Evolutionary conservation across 2,113 vertebrate species (phyloP).

Genomic region (Mesocricetus auratus): DNA sequence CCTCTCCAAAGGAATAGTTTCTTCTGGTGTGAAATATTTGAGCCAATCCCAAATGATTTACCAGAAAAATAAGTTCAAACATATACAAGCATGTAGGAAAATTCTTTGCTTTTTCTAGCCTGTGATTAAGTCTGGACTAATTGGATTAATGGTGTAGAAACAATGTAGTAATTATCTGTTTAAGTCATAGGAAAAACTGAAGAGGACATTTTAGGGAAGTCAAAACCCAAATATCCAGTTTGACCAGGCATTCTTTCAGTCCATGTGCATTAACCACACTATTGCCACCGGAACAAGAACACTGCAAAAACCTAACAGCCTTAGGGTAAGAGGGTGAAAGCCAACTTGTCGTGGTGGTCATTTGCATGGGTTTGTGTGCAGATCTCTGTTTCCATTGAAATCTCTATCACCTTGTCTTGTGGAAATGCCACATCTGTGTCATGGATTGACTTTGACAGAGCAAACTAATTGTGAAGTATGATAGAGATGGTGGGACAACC

Average conservation of each 20-base stretch:
- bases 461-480: background rate
- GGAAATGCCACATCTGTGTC: background rate
- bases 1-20: constrained; percentile 2
- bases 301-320: background rate
- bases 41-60: constrained; percentile 11
- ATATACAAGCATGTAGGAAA: background rate
- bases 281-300: background rate
- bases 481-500: background rate
- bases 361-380: background rate
- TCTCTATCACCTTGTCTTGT: background rate
- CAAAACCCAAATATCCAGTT: constrained; percentile 13
- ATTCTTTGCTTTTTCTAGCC: constrained; percentile 20
- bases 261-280: background rate
- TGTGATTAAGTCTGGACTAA: constrained; percentile 42
- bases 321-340: background rate
- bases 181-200: background rate
- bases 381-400: background rate
- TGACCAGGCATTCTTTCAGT: background rate
- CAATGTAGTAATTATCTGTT: constrained; percentile 17
- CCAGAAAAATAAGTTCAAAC: constrained; percentile 40
- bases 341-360: background rate
- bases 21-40: background rate
- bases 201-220: background rate
- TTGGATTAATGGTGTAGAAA: background rate
- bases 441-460: background rate